Conservation (phyloP, 2,113 vertebrate genomes). For the Cygnus atratus region DNA sequence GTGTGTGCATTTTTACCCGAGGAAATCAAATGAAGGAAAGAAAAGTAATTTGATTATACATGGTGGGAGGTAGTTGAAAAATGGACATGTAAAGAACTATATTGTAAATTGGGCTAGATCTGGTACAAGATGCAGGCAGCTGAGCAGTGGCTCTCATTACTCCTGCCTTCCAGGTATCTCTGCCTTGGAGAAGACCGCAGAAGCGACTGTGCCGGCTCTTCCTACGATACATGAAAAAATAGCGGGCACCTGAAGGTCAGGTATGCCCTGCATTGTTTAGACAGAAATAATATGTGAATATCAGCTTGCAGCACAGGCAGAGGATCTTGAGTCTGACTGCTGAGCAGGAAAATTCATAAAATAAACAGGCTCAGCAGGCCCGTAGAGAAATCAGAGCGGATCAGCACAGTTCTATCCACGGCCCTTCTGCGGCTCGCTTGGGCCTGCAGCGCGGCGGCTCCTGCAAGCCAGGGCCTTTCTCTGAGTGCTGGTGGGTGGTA, state of each 20-base stretch:
- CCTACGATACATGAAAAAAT: accelerated
- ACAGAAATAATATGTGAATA: background rate
- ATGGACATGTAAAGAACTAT: background rate
- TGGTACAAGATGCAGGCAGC: background rate
- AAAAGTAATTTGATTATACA: background rate
- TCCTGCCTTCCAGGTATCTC: background rate
- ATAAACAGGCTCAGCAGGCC: background rate
- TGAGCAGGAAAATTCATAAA: background rate
- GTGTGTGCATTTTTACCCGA: background rate
- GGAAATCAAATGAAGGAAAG: background rate
- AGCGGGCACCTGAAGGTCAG: background rate
- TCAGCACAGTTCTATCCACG: background rate
- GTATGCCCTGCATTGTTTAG: too few species aligned
- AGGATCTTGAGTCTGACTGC: background rate
- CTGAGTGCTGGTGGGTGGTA: accelerated
- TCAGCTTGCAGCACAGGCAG: background rate
- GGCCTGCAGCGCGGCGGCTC: background rate
- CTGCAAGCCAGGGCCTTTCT: background rate
- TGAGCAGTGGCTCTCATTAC: background rate
- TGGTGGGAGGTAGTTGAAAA: background rate
- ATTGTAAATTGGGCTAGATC: background rate
- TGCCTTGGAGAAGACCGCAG: background rate
- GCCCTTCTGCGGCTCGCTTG: accelerated
- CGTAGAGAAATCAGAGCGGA: background rate
- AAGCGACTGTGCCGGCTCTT: background rate